Evolutionary conservation across 53 echinoderm and acorn worm genomes (phyloP).

Genomic region (Crossaster papposus): DNA sequence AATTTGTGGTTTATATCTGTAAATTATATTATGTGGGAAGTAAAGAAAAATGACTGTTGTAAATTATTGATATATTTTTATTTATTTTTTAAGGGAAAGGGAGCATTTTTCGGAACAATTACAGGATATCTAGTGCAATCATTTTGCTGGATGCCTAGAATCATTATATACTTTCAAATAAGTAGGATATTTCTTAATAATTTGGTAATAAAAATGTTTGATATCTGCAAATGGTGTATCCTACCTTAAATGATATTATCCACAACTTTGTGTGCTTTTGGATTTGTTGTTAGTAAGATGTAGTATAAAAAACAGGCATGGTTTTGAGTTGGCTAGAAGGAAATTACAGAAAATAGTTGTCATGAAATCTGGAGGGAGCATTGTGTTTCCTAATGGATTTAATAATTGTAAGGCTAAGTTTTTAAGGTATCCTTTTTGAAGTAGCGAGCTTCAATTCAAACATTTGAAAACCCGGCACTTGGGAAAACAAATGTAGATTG

Average conservation of each 20-base stretch:
- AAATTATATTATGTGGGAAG: neutral
- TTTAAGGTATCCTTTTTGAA: neutral
- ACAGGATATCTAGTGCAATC: no score
- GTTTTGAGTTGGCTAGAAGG: neutral
- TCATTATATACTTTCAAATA: no score
- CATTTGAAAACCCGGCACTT: neutral
- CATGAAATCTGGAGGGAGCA: neutral
- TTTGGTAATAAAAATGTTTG: no score
- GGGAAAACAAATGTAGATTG: neutral
- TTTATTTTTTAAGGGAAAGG: neutral
- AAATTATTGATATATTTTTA: neutral
- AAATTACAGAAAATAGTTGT: neutral
- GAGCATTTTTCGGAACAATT: no score
- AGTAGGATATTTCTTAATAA: no score
- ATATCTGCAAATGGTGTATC: no score
- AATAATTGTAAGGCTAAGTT: neutral
- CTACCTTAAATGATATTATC: no score
- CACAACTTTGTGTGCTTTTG: neutral
- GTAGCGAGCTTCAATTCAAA: neutral
- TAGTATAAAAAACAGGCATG: neutral
- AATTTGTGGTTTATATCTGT: slow-evolving; percentile 6
- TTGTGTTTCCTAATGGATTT: neutral
- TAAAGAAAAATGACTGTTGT: neutral
- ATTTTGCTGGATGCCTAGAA: no score
- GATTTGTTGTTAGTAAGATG: neutral